A percentile compares a stretch with the other conserved stretches of the same genome.
phyloP scores from a whole-genome alignment of 1,140 invertebrate species.

The Prorops nasuta region DNA sequence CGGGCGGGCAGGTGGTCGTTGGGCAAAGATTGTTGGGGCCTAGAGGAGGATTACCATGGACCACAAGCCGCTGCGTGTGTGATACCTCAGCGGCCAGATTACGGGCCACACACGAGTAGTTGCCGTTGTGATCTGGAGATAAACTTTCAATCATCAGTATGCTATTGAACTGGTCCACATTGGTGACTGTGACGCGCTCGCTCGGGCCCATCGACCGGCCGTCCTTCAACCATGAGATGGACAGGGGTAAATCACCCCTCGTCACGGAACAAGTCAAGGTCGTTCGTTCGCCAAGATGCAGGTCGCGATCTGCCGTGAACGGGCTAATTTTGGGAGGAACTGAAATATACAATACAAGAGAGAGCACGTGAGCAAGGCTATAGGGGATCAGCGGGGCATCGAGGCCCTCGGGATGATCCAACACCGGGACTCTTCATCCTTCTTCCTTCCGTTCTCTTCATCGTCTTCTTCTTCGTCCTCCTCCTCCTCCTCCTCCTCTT shows the following conservation, averaged over 20 bases:
- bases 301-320: slow-evolving; percentile 68
- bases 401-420: not conserved
- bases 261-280: slow-evolving; percentile 75
- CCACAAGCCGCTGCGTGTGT: slow-evolving; percentile 71
- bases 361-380: slow-evolving; percentile 24
- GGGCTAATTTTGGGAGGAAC: slow-evolving; percentile 80
- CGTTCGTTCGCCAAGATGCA: slow-evolving; percentile 75
- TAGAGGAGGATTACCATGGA: slow-evolving; percentile 73
- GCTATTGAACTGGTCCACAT: slow-evolving; percentile 75
- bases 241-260: slow-evolving; percentile 74
- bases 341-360: slow-evolving; percentile 58
- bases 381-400: too few relatives aligned
- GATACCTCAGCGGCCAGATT: slow-evolving; percentile 73
- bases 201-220: slow-evolving; percentile 64
- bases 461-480: not conserved
- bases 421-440: not conserved
- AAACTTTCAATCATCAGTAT: slow-evolving; percentile 77
- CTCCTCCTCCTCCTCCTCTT: not conserved
- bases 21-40: slow-evolving; percentile 40
- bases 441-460: not conserved
- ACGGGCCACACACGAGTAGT: slow-evolving; percentile 72
- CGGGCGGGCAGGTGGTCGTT: slow-evolving; percentile 46
- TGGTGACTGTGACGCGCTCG: slow-evolving; percentile 65
- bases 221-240: slow-evolving; percentile 77
- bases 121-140: slow-evolving; percentile 74